Evolutionary conservation across 2,113 vertebrate species (phyloP).

Genomic region (Cnemophilus loriae): DNA sequence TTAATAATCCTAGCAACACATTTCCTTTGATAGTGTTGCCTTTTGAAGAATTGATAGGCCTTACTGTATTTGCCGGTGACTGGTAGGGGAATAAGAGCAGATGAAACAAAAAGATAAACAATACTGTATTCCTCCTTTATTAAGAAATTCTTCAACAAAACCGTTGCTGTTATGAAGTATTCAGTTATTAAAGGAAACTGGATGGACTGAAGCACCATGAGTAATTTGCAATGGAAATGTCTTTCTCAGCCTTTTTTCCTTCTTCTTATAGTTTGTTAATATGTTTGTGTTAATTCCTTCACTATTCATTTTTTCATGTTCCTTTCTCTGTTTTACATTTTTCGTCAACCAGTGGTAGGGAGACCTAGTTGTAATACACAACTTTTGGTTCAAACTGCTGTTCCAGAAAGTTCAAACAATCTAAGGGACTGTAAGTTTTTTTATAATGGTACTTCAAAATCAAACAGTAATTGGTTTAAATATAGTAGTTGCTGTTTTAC

Average conservation of each 20-base stretch:
- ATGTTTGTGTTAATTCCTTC: background rate
- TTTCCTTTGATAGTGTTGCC: background rate
- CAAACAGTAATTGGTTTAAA: background rate
- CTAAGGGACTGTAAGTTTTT: background rate
- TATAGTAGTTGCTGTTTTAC: background rate
- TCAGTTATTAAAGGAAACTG: background rate
- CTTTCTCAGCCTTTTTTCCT: background rate
- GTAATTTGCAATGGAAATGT: background rate
- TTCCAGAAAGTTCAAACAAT: background rate
- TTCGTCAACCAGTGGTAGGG: background rate
- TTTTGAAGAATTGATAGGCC: background rate
- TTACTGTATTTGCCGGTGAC: background rate
- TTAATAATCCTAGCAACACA: background rate
- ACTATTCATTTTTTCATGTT: background rate
- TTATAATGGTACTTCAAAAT: background rate
- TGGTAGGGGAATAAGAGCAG: background rate
- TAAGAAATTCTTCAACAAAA: background rate
- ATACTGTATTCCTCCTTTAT: background rate
- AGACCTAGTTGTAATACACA: background rate
- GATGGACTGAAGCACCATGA: background rate
- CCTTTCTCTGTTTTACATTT: background rate
- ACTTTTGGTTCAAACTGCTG: background rate
- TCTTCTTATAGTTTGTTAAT: background rate
- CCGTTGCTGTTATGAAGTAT: background rate
- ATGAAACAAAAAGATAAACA: background rate